Conservation (phyloP, 2,888 invertebrate species). For the Linnaemya tessellans region DNA sequence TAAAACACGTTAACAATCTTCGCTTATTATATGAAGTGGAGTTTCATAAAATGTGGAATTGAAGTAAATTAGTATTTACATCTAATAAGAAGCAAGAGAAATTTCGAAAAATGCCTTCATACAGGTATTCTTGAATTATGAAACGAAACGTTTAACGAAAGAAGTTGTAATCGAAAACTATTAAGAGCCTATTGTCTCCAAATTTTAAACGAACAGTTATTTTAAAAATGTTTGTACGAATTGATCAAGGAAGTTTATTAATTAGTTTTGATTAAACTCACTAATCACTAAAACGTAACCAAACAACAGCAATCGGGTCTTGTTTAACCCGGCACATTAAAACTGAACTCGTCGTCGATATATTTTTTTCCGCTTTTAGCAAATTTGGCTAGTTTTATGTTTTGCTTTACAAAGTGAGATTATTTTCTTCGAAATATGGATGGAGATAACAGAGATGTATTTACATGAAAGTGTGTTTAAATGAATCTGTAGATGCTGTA, state of each 20-base stretch:
- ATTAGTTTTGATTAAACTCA: background rate
- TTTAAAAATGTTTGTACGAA: background rate
- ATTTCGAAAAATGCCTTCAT: no score
- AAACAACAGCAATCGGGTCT: background rate
- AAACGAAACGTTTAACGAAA: no score
- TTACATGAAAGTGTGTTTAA: background rate
- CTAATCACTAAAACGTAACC: background rate
- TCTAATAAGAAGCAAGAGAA: no score
- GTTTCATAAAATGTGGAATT: no score
- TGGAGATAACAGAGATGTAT: conserved; percentile 15
- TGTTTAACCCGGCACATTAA: conserved; percentile 21
- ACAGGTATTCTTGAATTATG: no score
- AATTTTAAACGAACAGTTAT: no score
- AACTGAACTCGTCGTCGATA: conserved; percentile 9
- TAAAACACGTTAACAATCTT: no score
- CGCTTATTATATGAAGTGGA: no score
- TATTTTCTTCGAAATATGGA: conserved; percentile 33
- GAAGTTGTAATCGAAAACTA: no score
- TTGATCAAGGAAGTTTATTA: conserved; percentile 23
- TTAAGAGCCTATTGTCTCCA: no score
- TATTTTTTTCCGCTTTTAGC: background rate
- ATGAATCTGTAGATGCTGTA: conserved; percentile 27
- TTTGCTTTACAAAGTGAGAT: conserved; percentile 22
- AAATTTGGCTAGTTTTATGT: conserved; percentile 5
- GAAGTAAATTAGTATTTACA: no score